Conservation (phyloP, 2,797 vertebrate genomes). For the Helicolenus hilgendorfi region DNA sequence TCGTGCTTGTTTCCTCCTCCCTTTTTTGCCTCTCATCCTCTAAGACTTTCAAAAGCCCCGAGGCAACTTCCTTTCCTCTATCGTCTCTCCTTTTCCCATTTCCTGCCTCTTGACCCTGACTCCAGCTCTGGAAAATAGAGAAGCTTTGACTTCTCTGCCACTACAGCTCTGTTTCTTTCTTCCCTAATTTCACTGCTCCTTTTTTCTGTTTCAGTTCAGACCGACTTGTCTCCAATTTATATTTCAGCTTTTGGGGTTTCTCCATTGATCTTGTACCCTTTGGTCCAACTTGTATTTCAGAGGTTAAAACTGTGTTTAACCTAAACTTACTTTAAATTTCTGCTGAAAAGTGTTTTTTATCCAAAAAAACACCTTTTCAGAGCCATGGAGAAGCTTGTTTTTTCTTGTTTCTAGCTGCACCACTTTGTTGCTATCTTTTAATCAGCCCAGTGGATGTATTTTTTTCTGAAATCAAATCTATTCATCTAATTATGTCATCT, state of each 20-base stretch:
- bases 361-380: background rate
- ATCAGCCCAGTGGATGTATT: background rate
- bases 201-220: slow-evolving; percentile 12
- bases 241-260: background rate
- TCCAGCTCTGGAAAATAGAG: slow-evolving; percentile 38
- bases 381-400: background rate
- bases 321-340: background rate
- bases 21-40: slow-evolving; percentile 44
- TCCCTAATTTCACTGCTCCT: background rate
- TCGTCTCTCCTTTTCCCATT: slow-evolving; percentile 51
- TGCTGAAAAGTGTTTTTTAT: background rate
- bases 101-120: slow-evolving; percentile 66
- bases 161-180: background rate
- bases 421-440: background rate
- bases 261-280: background rate
- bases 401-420: background rate
- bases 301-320: background rate
- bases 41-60: slow-evolving; percentile 56
- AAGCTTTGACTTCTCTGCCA: slow-evolving; percentile 44
- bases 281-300: background rate
- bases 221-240: background rate
- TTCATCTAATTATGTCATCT: background rate
- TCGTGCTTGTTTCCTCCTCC: slow-evolving; percentile 39
- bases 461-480: background rate
- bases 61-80: slow-evolving; percentile 42